These are phyloP conservation scores for Venturia canescens DNA, from an alignment of 1,140 invertebrate genomes.

Conservation along the genomic window DNA sequence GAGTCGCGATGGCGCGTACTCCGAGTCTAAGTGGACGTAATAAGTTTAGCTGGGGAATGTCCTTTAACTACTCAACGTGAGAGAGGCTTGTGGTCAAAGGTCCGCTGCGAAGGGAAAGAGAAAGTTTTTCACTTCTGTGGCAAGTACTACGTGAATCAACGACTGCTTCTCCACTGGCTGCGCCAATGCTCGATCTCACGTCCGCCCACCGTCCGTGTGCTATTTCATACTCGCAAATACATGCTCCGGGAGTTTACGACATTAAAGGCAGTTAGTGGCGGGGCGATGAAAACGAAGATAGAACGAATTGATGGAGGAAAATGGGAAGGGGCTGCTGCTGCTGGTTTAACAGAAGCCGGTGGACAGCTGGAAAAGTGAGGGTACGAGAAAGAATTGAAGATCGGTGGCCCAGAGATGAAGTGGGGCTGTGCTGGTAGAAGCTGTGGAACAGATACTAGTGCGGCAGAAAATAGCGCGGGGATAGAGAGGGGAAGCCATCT, in stretches of 20 bases:
- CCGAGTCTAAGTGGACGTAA: constrained; percentile 69
- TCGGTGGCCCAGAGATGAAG: neutral
- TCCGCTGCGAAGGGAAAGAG: neutral
- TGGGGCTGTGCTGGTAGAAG: neutral
- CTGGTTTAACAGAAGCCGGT: constrained; percentile 52
- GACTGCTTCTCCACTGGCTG: no score
- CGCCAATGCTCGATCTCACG: no score
- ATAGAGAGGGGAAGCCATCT: constrained; percentile 30
- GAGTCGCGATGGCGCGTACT: constrained; percentile 52
- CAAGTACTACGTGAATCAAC: no score
- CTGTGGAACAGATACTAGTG: constrained; percentile 45
- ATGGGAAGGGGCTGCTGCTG: constrained; percentile 7
- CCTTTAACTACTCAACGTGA: constrained; percentile 54
- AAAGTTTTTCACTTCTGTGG: constrained; percentile 1
- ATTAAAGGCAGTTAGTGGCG: no score
- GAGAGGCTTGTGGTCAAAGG: constrained; percentile 17
- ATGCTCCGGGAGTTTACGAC: neutral
- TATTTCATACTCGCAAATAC: neutral
- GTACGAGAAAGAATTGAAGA: constrained; percentile 46
- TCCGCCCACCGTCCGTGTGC: neutral
- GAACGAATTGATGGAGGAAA: constrained; percentile 34
- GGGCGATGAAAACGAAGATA: neutral
- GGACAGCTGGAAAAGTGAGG: constrained; percentile 36
- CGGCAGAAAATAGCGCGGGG: constrained; percentile 8
- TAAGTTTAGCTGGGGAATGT: constrained; percentile 66